Base-by-base conservation (phyloP, 2,888 invertebrate genomes). In the Allacma fusca region DNA sequence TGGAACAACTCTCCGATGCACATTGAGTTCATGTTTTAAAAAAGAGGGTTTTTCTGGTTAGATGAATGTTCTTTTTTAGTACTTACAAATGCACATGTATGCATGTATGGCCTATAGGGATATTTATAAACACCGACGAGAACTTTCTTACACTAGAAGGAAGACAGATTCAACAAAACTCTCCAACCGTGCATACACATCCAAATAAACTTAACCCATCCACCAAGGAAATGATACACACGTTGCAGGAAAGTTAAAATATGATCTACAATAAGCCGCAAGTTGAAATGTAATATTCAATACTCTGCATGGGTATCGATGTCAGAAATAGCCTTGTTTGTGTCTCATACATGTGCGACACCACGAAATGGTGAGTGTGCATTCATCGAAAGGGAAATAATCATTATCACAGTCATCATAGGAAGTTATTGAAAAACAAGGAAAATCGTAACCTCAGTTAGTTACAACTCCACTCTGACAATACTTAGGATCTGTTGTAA, bases 181-280 rank as follows among this genome's bases (percentile, higher is more conserved):
- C 5, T 7, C 34, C 4, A 34, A 34, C 34, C 34, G 4, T 9
- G 34, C 28, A 69, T 23, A 28, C 21, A 50, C 59, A 43, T 59
- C 62, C 73, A 73, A 73, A 73, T 73, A 34, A 64, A 62, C 73
- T 73, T 73, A 73, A 73, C 73, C 73, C 73, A 62, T 62, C 62
- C 73, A 50, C 34, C 62, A 23, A 62, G 26, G 26, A 62, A 62
- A 23, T 62, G 26, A 50, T 50, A 50, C 50, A 50, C 50, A 50
- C 50, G 50, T 50, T 50, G 50, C 9, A 50, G 29, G 26, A 65
- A 29, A 65, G 23, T 19, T 26, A 62, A 62, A 65, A 65, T 65
- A 65, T 65, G 65, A 65, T 65, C 29, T 65, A 29, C 19, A 34
- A 29, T 67, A 34, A 67, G 67, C 29, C 67, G 21, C 21, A 67